Base-by-base conservation (phyloP, 2,797 vertebrate genomes). In the Microctenopoma stevenorrisi region DNA sequence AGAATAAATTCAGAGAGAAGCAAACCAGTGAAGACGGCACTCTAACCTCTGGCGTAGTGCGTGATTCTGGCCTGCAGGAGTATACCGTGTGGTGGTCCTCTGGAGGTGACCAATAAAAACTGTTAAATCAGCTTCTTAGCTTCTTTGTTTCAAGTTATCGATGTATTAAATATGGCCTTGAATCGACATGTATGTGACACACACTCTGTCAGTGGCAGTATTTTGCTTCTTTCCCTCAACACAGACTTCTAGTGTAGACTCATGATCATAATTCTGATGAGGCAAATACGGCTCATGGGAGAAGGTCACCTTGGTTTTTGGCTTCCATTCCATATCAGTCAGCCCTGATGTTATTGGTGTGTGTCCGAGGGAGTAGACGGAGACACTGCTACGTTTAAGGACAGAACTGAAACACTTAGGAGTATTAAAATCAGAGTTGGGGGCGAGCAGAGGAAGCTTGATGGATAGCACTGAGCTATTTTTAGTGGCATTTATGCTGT, bases 381-480 rank as follows among this genome's bases (percentile, higher is more conserved):
- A 71, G 68, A 67, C 79, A 76, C 48, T 53, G 64, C 61, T 61
- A 58, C 72, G 55, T 72, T 57, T 64, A 84, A 90, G 87, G 90
- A 91, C 91, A 81, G 72, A 69, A 75, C 72, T 16, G 72, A 72
- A 90, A 92, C 94, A 94, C 93, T 94, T 90, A 93, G 76, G 68
- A 79, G 88, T 94, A 94, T 94, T 94, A 94, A 90, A 92, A 87
- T 81, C 74, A 55, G 85, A 86, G 68, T 70, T 75, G 64, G 61
- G 65, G 76, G 79, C 76, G 78, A 70, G 70, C 37, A 62, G 71
- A 76, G 73, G 84, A 81, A 59, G 53, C 64, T 65, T 91, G 90
- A 92, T 92, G 83, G 85, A 92, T 84, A 14, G 83, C 50, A 9
- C 5, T 16, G 72, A 69, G 82, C 64, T 64, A 77, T 78, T 59